Conservation (phyloP, 2,797 vertebrate species). For the Poeciliopsis infans region DNA sequence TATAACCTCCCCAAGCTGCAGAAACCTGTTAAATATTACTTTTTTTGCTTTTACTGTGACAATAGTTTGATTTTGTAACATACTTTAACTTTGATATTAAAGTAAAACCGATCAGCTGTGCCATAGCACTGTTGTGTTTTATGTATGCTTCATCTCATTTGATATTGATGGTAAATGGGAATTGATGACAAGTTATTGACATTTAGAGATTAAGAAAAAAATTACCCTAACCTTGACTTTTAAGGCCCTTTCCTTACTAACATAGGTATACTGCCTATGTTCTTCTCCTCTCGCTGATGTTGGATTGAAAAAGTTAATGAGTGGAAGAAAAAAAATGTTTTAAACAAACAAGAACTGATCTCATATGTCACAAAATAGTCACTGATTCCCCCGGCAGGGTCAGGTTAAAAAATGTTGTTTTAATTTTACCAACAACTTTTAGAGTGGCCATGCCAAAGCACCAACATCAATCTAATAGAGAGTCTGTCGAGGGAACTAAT, state of each 20-base stretch:
- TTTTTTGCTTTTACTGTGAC: not conserved
- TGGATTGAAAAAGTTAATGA: not conserved
- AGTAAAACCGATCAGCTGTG: not conserved
- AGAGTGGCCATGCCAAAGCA: not conserved
- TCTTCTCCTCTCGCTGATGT: not conserved
- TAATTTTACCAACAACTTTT: not conserved
- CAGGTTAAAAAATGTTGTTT: not conserved
- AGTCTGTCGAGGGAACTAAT: not conserved
- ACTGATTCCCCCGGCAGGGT: not conserved
- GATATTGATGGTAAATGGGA: not conserved
- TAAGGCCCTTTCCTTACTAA: not conserved
- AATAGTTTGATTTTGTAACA: not conserved
- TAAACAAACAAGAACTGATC: not conserved
- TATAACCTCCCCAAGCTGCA: constrained; percentile 6
- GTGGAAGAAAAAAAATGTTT: not conserved
- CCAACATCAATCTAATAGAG: not conserved
- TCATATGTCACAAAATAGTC: not conserved
- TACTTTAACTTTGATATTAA: not conserved
- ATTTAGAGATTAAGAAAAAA: not conserved
- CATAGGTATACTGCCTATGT: not conserved
- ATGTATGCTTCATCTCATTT: not conserved
- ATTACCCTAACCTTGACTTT: not conserved
- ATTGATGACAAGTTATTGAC: not conserved
- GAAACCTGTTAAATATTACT: constrained; percentile 5
- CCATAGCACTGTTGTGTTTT: not conserved